These are phyloP conservation scores for Hoplostethus atlanticus DNA, from an alignment of 2,797 vertebrate species.

Conservation along the genomic window DNA sequence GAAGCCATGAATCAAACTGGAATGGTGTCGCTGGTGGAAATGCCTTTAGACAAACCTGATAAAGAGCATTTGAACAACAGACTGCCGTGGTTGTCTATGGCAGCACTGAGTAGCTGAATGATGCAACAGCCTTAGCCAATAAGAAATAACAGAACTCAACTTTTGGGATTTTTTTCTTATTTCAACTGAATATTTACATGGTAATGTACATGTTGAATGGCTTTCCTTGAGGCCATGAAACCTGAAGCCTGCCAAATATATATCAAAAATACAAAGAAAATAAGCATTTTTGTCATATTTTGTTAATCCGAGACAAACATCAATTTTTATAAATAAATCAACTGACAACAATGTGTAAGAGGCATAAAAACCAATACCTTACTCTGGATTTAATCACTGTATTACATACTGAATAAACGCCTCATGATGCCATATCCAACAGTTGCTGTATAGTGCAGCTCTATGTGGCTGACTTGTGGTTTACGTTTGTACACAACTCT, in stretches of 20 bases:
- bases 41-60: conserved; percentile 59
- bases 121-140: conserved; percentile 33
- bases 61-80: conserved; percentile 54
- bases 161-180: conserved; percentile 29
- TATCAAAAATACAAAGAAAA: background rate
- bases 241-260: background rate
- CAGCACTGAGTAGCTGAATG: conserved; percentile 42
- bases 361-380: conserved; percentile 36
- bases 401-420: conserved; percentile 43
- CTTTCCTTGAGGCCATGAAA: background rate
- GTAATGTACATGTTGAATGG: too few relatives aligned
- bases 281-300: too few relatives aligned
- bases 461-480: conserved; percentile 56
- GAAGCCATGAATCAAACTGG: conserved; percentile 66
- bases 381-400: conserved; percentile 58
- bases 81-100: conserved; percentile 12
- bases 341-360: conserved; percentile 29
- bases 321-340: background rate
- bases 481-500: conserved; percentile 73
- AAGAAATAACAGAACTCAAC: conserved; percentile 33
- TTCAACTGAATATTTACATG: background rate
- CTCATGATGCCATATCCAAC: conserved; percentile 62
- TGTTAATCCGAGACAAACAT: background rate
- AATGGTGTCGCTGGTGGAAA: conserved; percentile 28
- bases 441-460: conserved; percentile 52